These are phyloP conservation scores for Paralichthys olivaceus DNA, from an alignment of 2,113 vertebrate genomes.

Conservation along the genomic window DNA sequence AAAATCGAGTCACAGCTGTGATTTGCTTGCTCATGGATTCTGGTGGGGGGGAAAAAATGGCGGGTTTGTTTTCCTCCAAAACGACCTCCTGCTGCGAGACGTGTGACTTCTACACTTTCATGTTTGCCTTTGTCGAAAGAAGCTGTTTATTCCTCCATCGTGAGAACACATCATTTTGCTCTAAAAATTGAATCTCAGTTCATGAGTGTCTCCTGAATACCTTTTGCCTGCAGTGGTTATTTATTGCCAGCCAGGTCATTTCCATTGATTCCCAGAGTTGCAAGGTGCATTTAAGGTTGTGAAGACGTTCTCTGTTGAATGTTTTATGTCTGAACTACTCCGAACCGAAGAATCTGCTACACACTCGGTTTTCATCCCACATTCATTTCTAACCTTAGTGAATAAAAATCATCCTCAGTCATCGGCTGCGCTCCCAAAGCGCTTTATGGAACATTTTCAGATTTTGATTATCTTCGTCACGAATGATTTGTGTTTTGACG, in stretches of 20 bases:
- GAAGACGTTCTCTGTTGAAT: background rate
- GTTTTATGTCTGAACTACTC: conserved; percentile 2
- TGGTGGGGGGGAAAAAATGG: background rate
- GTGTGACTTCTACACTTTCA: too few relatives aligned
- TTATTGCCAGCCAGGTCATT: too few relatives aligned
- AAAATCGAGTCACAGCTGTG: conserved; percentile 35
- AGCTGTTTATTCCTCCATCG: too few relatives aligned
- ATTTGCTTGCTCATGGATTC: conserved; percentile 18
- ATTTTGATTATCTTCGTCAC: background rate
- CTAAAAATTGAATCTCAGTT: too few relatives aligned
- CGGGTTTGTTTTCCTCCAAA: too few relatives aligned
- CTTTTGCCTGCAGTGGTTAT: too few relatives aligned
- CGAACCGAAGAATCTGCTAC: background rate
- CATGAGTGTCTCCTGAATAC: too few relatives aligned
- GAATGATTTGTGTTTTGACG: conserved; percentile 3
- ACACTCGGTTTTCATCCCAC: background rate
- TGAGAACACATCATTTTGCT: too few relatives aligned
- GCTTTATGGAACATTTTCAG: background rate
- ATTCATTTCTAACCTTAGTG: background rate
- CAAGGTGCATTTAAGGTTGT: too few relatives aligned
- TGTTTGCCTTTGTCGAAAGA: too few relatives aligned
- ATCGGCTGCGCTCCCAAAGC: background rate
- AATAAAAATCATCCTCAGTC: background rate
- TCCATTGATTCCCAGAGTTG: too few relatives aligned
- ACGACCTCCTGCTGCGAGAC: too few relatives aligned